These are phyloP conservation scores for Xestia rhomboidea DNA, from an alignment of 2,888 invertebrate genomes.

Conservation along the genomic window DNA sequence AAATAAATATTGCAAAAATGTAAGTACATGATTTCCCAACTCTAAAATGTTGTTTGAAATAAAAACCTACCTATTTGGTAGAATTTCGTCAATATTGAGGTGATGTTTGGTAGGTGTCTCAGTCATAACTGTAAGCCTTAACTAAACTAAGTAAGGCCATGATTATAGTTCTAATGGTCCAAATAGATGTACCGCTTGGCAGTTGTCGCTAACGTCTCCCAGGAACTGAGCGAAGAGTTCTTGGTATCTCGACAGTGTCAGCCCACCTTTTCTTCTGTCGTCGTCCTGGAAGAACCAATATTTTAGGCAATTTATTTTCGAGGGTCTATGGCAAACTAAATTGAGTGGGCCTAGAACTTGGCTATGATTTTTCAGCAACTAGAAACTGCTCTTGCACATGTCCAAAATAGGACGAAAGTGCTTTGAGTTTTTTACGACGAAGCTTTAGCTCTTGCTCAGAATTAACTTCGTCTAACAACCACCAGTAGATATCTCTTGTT, in stretches of 20 bases:
- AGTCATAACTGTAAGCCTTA: constrained; percentile 69
- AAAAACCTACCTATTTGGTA: constrained; percentile 3
- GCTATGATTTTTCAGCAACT: background rate
- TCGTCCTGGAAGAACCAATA: constrained; percentile 93
- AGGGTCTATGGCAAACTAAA: background rate
- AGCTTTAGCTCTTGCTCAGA: background rate
- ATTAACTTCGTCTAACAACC: background rate
- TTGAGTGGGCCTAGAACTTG: background rate
- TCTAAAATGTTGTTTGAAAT: background rate
- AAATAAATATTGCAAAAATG: background rate
- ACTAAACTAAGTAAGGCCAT: constrained; percentile 48
- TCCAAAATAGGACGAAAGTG: background rate
- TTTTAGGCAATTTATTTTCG: background rate
- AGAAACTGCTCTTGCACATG: background rate
- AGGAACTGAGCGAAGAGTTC: constrained; percentile 96
- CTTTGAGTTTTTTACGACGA: background rate
- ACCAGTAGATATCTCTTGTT: background rate
- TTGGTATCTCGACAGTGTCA: constrained; percentile 94
- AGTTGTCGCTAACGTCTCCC: constrained; percentile 93
- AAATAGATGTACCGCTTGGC: constrained; percentile 94
- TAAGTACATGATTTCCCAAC: background rate
- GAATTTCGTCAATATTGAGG: constrained; percentile 26
- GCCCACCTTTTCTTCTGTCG: constrained; percentile 94
- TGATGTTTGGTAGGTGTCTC: constrained; percentile 69
- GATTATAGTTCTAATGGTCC: constrained; percentile 92